phyloP scores from a whole-genome alignment of 1,140 invertebrate species.

The Popillia japonica region DNA sequence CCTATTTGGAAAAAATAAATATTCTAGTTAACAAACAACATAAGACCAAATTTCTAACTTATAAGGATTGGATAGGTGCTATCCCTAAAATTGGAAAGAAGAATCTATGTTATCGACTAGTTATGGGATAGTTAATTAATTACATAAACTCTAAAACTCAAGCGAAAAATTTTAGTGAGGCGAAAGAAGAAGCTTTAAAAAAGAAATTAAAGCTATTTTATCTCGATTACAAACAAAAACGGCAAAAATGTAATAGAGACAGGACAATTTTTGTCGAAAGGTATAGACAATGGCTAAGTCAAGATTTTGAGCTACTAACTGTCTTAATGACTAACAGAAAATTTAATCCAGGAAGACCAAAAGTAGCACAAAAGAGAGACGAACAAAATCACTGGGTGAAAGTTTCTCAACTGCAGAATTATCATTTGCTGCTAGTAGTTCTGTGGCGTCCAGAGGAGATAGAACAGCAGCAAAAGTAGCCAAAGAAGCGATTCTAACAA shows the following conservation, averaged over 20 bases:
- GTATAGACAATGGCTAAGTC: neutral
- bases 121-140: neutral
- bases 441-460: neutral
- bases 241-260: neutral
- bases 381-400: neutral
- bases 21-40: no score
- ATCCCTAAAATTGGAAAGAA: neutral
- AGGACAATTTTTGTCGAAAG: neutral
- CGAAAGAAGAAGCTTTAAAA: neutral
- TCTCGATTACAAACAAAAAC: neutral
- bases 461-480: neutral
- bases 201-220: neutral
- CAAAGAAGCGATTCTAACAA: neutral
- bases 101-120: neutral
- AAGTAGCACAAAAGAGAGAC: neutral
- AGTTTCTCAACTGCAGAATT: neutral
- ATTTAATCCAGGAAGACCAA: neutral
- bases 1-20: no score
- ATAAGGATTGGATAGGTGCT: neutral
- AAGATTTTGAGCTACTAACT: neutral
- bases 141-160: neutral
- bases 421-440: neutral
- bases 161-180: neutral
- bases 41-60: no score
- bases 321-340: neutral